Evolutionary conservation across 2,797 vertebrate species (phyloP).

Genomic region (Moxostoma hubbsi): DNA sequence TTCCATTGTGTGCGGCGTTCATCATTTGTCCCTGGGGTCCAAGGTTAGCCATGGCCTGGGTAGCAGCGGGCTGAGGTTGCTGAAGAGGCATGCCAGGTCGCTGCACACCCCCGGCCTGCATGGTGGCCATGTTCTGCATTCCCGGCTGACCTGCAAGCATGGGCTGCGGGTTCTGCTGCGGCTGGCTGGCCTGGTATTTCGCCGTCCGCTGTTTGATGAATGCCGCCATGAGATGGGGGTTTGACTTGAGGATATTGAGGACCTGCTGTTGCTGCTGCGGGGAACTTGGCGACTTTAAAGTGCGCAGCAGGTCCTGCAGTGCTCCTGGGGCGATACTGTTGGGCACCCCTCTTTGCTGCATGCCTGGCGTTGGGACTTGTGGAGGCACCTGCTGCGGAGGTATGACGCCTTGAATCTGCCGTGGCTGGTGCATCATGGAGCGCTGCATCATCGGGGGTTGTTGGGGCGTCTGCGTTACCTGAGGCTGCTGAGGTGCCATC

Average conservation of each 20-base stretch:
- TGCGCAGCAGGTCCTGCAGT: slow-evolving; percentile 92
- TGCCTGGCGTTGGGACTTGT: slow-evolving; percentile 74
- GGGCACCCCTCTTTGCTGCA: slow-evolving; percentile 68
- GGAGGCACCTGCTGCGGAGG: slow-evolving; percentile 80
- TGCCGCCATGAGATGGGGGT: slow-evolving; percentile 98
- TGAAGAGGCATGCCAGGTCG: slow-evolving; percentile 87
- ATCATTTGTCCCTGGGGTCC: slow-evolving; percentile 88
- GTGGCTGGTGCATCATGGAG: slow-evolving; percentile 74
- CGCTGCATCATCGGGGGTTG: slow-evolving; percentile 75
- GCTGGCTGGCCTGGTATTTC: slow-evolving; percentile 94
- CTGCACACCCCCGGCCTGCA: slow-evolving; percentile 82
- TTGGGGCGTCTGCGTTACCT: slow-evolving; percentile 70
- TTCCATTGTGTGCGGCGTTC: slow-evolving; percentile 85
- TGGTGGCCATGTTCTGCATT: slow-evolving; percentile 84
- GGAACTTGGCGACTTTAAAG: slow-evolving; percentile 94
- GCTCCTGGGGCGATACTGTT: slow-evolving; percentile 90
- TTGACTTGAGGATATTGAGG: slow-evolving; percentile 97
- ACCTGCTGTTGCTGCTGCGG: slow-evolving; percentile 98
- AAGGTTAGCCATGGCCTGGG: slow-evolving; percentile 81
- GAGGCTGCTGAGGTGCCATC: slow-evolving; percentile 74
- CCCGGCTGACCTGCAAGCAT: slow-evolving; percentile 79
- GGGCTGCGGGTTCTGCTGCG: slow-evolving; percentile 78
- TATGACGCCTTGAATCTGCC: slow-evolving; percentile 75
- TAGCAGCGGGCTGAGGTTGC: slow-evolving; percentile 77
- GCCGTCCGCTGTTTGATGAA: slow-evolving; percentile 98